Evolutionary conservation across 2,113 vertebrate species (phyloP).

Genomic region (Calyptommatus sinebrachiatus): DNA sequence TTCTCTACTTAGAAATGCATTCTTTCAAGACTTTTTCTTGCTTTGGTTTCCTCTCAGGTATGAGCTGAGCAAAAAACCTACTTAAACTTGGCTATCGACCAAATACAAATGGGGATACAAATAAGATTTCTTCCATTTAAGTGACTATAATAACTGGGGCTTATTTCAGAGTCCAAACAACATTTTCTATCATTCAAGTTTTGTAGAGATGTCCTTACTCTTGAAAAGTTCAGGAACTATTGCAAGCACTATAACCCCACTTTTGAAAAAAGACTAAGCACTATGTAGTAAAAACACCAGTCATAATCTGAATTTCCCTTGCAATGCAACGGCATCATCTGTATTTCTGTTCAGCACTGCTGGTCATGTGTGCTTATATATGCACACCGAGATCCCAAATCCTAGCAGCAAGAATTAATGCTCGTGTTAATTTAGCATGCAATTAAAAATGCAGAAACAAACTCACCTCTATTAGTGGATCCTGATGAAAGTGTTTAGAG

Average conservation of each 20-base stretch:
- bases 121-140: neutral
- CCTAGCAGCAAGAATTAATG: conserved; percentile 35
- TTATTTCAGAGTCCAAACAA: neutral
- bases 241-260: neutral
- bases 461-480: conserved; percentile 58
- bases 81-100: neutral
- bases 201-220: neutral
- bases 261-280: neutral
- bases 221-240: neutral
- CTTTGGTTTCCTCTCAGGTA: neutral
- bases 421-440: conserved; percentile 25
- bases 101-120: neutral
- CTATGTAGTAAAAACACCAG: neutral
- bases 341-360: conserved; percentile 19
- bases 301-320: neutral
- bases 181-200: neutral
- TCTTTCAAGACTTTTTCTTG: neutral
- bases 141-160: neutral
- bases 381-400: neutral
- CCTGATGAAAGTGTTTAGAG: conserved; percentile 54
- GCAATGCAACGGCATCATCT: neutral
- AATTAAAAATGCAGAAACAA: conserved; percentile 40
- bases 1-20: neutral
- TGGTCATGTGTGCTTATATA: conserved; percentile 32
- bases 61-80: neutral